Conservation (phyloP, 2,888 invertebrate species). For the Macrosoma leucophasiata region DNA sequence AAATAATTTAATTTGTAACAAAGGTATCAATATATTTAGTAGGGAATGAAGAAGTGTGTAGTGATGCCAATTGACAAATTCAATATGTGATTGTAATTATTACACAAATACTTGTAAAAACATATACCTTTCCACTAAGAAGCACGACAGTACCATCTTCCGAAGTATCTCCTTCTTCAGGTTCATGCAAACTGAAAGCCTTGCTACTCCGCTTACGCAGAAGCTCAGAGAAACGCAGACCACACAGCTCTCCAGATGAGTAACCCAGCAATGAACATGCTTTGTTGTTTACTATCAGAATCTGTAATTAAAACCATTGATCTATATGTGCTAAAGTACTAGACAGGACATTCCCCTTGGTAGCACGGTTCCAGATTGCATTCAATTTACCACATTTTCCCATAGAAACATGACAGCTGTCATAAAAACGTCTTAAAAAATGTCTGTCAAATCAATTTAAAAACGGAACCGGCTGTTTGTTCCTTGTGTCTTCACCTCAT, state of each 20-base stretch:
- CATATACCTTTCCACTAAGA: constrained; percentile 77
- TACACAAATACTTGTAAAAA: constrained; percentile 1
- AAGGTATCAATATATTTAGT: no score
- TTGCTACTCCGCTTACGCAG: constrained; percentile 68
- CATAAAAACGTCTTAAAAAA: no score
- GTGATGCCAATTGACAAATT: neutral
- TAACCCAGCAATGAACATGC: constrained; percentile 78
- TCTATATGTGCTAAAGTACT: no score
- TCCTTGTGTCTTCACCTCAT: no score
- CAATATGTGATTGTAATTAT: neutral
- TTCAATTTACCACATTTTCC: no score
- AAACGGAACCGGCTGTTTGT: no score
- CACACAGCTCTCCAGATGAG: constrained; percentile 71
- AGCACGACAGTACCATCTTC: constrained; percentile 77
- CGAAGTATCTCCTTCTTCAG: constrained; percentile 66
- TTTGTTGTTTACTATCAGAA: constrained; percentile 80
- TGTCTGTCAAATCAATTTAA: no score
- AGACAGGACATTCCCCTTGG: no score
- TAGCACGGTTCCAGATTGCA: no score
- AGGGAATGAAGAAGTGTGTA: no score
- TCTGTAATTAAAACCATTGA: constrained; percentile 50
- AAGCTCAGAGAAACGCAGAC: constrained; percentile 67
- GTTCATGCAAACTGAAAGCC: constrained; percentile 62
- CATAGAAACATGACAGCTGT: no score
- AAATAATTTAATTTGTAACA: no score